These are phyloP conservation scores for Cephus rjabovi DNA, from an alignment of 2,888 invertebrate genomes.

Conservation along the genomic window DNA sequence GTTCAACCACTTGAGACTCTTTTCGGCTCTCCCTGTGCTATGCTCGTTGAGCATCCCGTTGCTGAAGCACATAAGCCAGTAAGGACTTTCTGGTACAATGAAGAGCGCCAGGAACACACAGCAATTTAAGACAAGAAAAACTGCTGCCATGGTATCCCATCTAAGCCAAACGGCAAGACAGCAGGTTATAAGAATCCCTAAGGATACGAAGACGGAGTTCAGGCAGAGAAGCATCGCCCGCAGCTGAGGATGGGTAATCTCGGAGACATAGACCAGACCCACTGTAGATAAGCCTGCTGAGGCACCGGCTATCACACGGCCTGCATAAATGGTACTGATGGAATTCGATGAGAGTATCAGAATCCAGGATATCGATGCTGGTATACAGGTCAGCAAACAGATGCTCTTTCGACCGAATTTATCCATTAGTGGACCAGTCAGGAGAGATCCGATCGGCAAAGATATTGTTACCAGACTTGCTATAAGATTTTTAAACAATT, in stretches of 20 bases:
- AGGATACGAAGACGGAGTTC: constrained; percentile 72
- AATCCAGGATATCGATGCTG: constrained; percentile 68
- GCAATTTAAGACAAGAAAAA: constrained; percentile 63
- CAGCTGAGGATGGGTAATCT: constrained; percentile 70
- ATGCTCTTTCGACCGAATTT: constrained; percentile 69
- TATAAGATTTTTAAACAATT: constrained; percentile 46
- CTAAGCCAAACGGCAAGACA: constrained; percentile 66
- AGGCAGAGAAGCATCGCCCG: constrained; percentile 70
- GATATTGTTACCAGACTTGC: constrained; percentile 71
- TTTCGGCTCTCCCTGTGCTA: constrained; percentile 50
- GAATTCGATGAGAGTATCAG: constrained; percentile 65
- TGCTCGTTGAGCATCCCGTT: constrained; percentile 43
- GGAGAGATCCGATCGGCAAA: constrained; percentile 69
- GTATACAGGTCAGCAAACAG: constrained; percentile 66
- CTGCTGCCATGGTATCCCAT: constrained; percentile 69
- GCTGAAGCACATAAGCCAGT: constrained; percentile 69
- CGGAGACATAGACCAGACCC: constrained; percentile 71
- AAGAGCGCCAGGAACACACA: constrained; percentile 59
- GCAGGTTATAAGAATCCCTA: constrained; percentile 71
- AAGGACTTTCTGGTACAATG: constrained; percentile 71
- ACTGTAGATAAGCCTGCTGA: constrained; percentile 70
- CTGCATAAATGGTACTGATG: constrained; percentile 67
- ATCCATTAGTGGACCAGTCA: constrained; percentile 71
- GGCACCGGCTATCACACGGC: constrained; percentile 69
- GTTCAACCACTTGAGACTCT: constrained; percentile 68